Evolutionary conservation across 1,140 invertebrate species (phyloP), one percentile per base, ranked within the genome.

Genomic region (Aphis craccivora): DNA sequence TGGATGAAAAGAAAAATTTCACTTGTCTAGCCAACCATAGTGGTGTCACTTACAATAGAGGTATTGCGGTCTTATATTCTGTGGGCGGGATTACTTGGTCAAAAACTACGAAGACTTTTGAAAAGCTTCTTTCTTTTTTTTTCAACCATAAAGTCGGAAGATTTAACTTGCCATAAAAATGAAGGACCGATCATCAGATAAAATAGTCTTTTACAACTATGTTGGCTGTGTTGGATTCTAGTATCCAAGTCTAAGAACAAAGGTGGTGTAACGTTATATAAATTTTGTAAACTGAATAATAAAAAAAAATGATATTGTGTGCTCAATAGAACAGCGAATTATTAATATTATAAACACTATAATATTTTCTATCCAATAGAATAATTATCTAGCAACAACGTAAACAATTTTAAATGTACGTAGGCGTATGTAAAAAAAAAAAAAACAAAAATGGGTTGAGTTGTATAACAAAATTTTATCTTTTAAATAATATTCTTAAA

Each of bases 121-220:
- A 18, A 48, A 91, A 91, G 55, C 55, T 91, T 90, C 25, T 90
- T 67, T 90, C n/a, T 22, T 87, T 89, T 40, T 45, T 18, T 51
- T 87, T 45, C 23, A 40, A 35, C 88, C 37, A n/a, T 37, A 45
- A 30, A 67, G 25, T 23, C 14, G 40, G 18, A 45, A 76, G 90
- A 91, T 91, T 67, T 91, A 76, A 91, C 55, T 91, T 91, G 20
- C 40, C 90, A 30, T 20, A 43, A 35, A 76, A 76, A 91, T 9
- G n/a, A 30, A 92, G 67, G 35, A 37, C 76, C 45, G 91, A 92
- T 83, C 43, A 51, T 83, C 43, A 51, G 91, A 92, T 92, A 84
- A 92, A 83, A 92, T 23, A 35, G 11, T 67, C 91, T 81, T 81
- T 91, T 53, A 92, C 91, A 81, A 92, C 91, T 51, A n/a, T 37